Base-by-base conservation (phyloP, 2,888 invertebrate genomes). In the Tridacna crocea region DNA sequence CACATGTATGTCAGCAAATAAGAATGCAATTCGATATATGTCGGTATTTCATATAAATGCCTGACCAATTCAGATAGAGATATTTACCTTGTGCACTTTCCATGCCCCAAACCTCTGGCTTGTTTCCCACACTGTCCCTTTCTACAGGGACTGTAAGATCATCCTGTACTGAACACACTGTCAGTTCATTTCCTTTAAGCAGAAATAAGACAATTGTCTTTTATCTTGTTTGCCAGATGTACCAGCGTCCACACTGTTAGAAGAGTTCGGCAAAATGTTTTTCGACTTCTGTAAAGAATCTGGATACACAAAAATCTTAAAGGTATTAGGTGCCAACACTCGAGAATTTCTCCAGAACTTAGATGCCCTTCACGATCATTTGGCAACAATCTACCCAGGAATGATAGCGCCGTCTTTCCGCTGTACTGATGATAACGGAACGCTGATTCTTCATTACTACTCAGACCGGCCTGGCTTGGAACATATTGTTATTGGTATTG, bases 401-500 rank as follows among this genome's bases (percentile, higher is more conserved):
- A 93, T 93, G 93, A 94, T 88, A 77, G 94, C 91, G 83, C 99
- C 99, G 0, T 99, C 98, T 0, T 99, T 99, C 95, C 96, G 99
- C 36, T 99, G 99, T 94, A 87, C 92, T 0, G 88, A 90, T 63
- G 89, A 90, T 65, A 91, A 91, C 68, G 91, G 90, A 0, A 89
- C 89, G 15, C 88, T 90, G 4, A 88, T 99, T 58, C 96, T 99
- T 22, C 99, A 99, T 94, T 99, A 99, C 95, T 99, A 99, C 95
- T 99, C 99, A 0, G 98, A 99, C 91, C 96, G 99, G 86, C 98
- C 98, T 6, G 99, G 99, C 2, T 95, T 99, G 87, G 99, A 99
- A 94, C 97, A 98, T 91, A 99, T 99, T 92, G 99, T 99, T 79
- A 99, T 98, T 93, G 99, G 99, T 65, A 99, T 99, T 89, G 99